A percentile compares a stretch with the other conserved stretches of the same genome.
phyloP scores from a whole-genome alignment of 2,888 invertebrate genomes.

The Tetheella fluctuosa region DNA sequence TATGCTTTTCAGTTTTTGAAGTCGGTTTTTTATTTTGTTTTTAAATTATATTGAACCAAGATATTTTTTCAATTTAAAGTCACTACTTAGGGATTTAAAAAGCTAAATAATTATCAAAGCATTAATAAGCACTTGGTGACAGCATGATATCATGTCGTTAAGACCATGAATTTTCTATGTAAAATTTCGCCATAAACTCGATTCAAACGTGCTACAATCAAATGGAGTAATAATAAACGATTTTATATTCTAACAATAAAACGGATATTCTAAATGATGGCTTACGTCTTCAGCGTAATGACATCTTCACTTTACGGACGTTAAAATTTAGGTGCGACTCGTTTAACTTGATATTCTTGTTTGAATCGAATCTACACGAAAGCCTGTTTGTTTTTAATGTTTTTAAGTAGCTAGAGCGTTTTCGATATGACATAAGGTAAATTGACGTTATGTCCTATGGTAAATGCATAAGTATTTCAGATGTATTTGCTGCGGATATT shows the following conservation, averaged over 20 bases:
- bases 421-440: neutral
- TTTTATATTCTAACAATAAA: conserved; percentile 80
- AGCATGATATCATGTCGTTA: conserved; percentile 14
- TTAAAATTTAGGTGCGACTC: conserved; percentile 69
- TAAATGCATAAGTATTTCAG: too few species aligned
- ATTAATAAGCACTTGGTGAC: neutral
- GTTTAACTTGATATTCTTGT: conserved; percentile 63
- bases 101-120: neutral
- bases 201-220: conserved; percentile 67
- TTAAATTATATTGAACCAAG: too few species aligned
- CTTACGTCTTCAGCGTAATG: conserved; percentile 71
- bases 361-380: conserved; percentile 34
- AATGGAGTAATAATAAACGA: conserved; percentile 69
- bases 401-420: neutral
- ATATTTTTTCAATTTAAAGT: too few species aligned
- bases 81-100: neutral
- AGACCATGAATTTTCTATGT: conserved; percentile 30
- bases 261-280: conserved; percentile 70
- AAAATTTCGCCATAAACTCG: conserved; percentile 59
- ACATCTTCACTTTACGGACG: conserved; percentile 71
- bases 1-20: too few species aligned
- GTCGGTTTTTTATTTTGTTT: too few species aligned
- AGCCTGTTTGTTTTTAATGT: neutral
- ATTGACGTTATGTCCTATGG: neutral
- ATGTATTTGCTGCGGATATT: too few species aligned